Evolutionary conservation across 2,113 vertebrate species (phyloP).

Genomic region (Camelus dromedarius): DNA sequence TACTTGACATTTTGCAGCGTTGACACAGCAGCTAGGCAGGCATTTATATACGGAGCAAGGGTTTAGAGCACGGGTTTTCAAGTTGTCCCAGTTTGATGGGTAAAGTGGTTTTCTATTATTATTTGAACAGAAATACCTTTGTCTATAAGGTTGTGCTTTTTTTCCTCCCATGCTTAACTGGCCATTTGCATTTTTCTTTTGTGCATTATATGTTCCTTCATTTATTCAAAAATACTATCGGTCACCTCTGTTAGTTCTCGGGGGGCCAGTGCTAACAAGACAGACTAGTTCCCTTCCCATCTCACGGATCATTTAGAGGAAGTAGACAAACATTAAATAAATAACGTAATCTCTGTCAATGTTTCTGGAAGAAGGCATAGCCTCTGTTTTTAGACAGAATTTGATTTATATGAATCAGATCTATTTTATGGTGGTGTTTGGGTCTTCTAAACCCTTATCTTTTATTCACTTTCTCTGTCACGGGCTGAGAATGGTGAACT

Average conservation of each 20-base stretch:
- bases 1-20: background rate
- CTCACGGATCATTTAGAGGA: background rate
- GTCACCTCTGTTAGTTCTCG: background rate
- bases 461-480: background rate
- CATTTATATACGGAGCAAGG: background rate
- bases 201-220: background rate
- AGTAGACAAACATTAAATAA: background rate
- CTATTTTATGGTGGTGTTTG: background rate
- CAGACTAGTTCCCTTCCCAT: background rate
- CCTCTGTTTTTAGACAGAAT: background rate
- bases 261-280: background rate
- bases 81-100: background rate
- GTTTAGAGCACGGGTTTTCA: background rate
- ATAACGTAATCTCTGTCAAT: background rate
- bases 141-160: background rate
- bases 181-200: background rate
- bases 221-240: background rate
- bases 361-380: background rate
- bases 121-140: constrained; percentile 15
- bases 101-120: background rate
- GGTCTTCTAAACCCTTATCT: background rate
- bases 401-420: background rate
- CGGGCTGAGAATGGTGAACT: background rate
- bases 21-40: background rate
- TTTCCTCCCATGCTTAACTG: background rate